These are phyloP conservation scores for Mermis nigrescens DNA, from an alignment of 2,888 invertebrate genomes.

Conservation along the genomic window DNA sequence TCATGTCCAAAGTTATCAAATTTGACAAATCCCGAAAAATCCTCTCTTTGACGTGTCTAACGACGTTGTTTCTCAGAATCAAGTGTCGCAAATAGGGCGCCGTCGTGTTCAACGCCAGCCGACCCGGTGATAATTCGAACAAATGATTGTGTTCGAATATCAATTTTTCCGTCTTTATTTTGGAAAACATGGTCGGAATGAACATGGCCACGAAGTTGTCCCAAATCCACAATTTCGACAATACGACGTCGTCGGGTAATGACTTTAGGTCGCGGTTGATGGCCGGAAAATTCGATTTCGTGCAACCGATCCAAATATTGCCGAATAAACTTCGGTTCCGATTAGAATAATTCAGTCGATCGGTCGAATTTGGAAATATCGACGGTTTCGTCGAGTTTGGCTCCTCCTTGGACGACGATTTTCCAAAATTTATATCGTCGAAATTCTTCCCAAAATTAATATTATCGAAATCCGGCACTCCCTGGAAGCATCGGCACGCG, in stretches of 20 bases:
- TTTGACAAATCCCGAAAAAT: slow-evolving; percentile 18
- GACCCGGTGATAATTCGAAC: slow-evolving; percentile 14
- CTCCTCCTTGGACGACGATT: too few species aligned
- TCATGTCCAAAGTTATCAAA: slow-evolving; percentile 21
- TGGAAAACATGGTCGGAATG: slow-evolving; percentile 4
- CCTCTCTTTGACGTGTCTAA: slow-evolving; percentile 18
- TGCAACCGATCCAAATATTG: slow-evolving; percentile 12
- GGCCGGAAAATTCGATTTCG: slow-evolving; percentile 4
- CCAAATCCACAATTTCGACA: slow-evolving; percentile 15
- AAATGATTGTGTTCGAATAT: slow-evolving; percentile 8
- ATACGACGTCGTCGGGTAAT: slow-evolving; percentile 2
- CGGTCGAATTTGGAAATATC: too few species aligned
- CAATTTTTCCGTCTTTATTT: slow-evolving; percentile 10
- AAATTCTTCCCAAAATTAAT: too few species aligned
- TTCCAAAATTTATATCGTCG: too few species aligned
- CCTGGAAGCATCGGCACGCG: neutral
- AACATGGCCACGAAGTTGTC: slow-evolving; percentile 10
- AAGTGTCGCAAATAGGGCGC: slow-evolving; percentile 15
- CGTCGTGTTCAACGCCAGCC: slow-evolving; percentile 16
- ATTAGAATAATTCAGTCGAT: neutral
- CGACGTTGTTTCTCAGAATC: slow-evolving; percentile 22
- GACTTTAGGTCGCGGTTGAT: slow-evolving; percentile 7
- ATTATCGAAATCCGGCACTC: neutral
- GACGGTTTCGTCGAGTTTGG: too few species aligned
- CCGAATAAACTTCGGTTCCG: neutral